Evolutionary conservation across 2,113 vertebrate species (phyloP).

Genomic region (Hylia prasina): DNA sequence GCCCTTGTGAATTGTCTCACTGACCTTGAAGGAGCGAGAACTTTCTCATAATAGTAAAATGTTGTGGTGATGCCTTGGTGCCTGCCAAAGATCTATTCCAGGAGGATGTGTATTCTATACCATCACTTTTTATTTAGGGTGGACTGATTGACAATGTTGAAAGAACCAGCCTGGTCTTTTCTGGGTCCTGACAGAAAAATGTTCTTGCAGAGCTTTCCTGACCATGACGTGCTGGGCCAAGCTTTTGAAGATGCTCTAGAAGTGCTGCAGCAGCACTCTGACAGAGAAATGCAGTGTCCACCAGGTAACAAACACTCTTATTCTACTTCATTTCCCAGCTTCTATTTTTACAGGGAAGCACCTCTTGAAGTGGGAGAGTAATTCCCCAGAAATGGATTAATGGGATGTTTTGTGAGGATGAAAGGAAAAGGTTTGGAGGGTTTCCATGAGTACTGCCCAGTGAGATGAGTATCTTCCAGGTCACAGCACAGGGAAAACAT

Average conservation of each 20-base stretch:
- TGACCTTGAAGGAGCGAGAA: neutral
- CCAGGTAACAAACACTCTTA: conserved; percentile 64
- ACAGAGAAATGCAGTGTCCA: conserved; percentile 68
- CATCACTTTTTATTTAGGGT: neutral
- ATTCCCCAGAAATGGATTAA: neutral
- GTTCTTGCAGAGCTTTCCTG: conserved; percentile 74
- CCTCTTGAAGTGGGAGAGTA: neutral
- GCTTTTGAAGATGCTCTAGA: conserved; percentile 92
- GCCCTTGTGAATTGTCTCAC: neutral
- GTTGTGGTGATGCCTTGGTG: neutral
- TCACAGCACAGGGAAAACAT: neutral
- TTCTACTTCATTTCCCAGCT: neutral
- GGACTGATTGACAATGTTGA: neutral
- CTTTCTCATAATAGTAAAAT: neutral
- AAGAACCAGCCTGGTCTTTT: neutral
- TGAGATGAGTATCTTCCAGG: neutral
- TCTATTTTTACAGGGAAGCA: neutral
- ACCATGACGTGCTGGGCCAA: conserved; percentile 84
- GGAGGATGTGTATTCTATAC: neutral
- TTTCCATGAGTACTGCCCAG: neutral
- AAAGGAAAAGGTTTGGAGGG: neutral
- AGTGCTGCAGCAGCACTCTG: conserved; percentile 88
- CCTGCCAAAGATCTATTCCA: neutral
- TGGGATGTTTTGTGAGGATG: neutral
- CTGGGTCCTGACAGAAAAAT: neutral